Evolutionary conservation across 1,140 invertebrate genomes (phyloP).

Genomic region (Meloidogyne hapla): DNA sequence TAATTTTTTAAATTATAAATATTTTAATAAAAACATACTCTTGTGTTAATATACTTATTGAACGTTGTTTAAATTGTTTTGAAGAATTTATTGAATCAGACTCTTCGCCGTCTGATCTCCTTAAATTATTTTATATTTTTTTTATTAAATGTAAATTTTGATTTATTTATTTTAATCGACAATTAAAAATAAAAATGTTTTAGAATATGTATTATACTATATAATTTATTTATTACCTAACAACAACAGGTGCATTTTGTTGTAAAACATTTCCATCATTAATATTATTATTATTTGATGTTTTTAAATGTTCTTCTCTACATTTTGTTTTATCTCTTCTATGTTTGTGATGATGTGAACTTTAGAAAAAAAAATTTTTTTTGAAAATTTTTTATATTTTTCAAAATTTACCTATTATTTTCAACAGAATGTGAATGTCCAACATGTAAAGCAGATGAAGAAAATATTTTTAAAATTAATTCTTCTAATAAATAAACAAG

Average conservation of each 20-base stretch:
- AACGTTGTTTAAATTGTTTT: slow-evolving; percentile 17
- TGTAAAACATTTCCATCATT: background rate
- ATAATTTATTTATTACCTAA: background rate
- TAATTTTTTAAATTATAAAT: background rate
- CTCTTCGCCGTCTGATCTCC: slow-evolving; percentile 11
- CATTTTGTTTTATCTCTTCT: background rate
- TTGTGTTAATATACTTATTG: slow-evolving; percentile 25
- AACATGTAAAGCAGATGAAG: background rate
- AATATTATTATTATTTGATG: background rate
- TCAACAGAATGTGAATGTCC: slow-evolving; percentile 4
- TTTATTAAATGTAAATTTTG: no score
- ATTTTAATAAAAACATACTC: background rate
- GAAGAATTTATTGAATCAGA: slow-evolving; percentile 19
- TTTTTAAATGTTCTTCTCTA: slow-evolving; percentile 6
- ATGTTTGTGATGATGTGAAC: background rate
- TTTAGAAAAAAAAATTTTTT: background rate
- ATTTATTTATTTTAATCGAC: no score
- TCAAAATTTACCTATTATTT: background rate
- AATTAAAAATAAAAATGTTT: no score
- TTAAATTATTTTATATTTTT: background rate
- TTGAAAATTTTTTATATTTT: background rate
- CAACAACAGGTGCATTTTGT: background rate
- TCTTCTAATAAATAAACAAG: slow-evolving; percentile 62
- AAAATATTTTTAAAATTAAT: slow-evolving; percentile 53
- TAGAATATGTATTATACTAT: no score